Percentiles rank a stretch among this genome's conserved stretches.
Conservation (phyloP, 2,888 invertebrate species). For the Embidobia sp. region DNA sequence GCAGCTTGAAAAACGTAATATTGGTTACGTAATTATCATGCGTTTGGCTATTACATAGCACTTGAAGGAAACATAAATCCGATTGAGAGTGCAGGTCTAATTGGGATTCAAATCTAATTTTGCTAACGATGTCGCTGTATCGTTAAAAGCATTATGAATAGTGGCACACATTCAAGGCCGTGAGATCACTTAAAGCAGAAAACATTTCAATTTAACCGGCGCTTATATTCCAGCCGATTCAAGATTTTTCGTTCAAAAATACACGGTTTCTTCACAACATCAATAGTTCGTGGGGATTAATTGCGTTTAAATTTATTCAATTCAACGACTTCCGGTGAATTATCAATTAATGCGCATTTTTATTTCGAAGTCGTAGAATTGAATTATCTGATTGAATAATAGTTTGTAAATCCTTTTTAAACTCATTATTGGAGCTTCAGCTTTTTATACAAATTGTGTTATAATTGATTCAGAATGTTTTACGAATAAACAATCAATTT, state of each 20-base stretch:
- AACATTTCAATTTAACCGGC: conserved; percentile 33
- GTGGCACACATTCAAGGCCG: conserved; percentile 43
- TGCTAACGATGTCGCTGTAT: conserved; percentile 41
- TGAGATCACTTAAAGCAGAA: conserved; percentile 15
- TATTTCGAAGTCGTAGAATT: no score
- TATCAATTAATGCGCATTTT: no score
- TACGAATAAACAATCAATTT: no score
- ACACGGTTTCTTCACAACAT: no score
- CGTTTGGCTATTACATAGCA: conserved; percentile 16
- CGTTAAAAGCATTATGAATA: conserved; percentile 51
- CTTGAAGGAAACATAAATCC: conserved; percentile 40
- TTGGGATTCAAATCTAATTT: conserved; percentile 56
- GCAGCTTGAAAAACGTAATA: conserved; percentile 10
- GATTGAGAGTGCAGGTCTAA: conserved; percentile 39
- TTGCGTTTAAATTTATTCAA: no score
- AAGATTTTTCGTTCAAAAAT: background rate
- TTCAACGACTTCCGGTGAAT: no score
- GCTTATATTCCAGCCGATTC: background rate
- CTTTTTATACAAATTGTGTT: no score
- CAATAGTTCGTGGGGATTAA: no score
- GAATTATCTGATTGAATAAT: no score
- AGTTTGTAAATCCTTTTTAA: no score
- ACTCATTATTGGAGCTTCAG: no score
- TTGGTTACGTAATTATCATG: conserved; percentile 39
- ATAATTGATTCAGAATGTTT: no score